phyloP scores from a whole-genome alignment of 2,888 invertebrate genomes.

The Stratiomys singularior region DNA sequence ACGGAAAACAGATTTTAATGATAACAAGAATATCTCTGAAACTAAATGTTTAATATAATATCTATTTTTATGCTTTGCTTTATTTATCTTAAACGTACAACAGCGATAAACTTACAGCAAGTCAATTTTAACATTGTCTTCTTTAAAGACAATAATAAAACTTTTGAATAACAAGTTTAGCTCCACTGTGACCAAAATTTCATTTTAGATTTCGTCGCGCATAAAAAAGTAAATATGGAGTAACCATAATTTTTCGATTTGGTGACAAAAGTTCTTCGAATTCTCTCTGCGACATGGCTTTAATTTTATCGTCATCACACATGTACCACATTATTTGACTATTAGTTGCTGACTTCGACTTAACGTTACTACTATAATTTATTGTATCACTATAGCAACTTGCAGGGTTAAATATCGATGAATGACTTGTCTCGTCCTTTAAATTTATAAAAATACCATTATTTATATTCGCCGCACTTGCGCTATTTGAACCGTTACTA shows the following conservation, averaged over 20 bases:
- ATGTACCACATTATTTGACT: slow-evolving; percentile 77
- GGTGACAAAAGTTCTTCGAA: slow-evolving; percentile 81
- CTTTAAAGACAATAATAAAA: background rate
- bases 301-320: slow-evolving; percentile 88
- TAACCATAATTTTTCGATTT: slow-evolving; percentile 80
- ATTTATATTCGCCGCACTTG: background rate
- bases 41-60: background rate
- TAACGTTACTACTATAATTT: slow-evolving; percentile 43
- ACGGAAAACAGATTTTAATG: background rate
- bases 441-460: background rate
- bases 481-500: slow-evolving; percentile 30
- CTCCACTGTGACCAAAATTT: slow-evolving; percentile 14
- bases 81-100: background rate
- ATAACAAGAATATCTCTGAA: slow-evolving; percentile 11
- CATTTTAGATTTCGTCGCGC: slow-evolving; percentile 70
- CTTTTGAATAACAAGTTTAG: background rate
- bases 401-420: slow-evolving; percentile 19
- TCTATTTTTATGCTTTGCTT: background rate
- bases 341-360: slow-evolving; percentile 49
- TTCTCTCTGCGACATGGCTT: slow-evolving; percentile 79
- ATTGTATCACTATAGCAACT: slow-evolving; percentile 25
- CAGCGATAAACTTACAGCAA: background rate
- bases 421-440: slow-evolving; percentile 8
- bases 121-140: background rate
- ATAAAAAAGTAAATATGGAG: slow-evolving; percentile 89